A percentile compares a stretch with the other conserved stretches of the same genome.
These are phyloP conservation scores for Neosilurus hyrtlii DNA, from an alignment of 2,797 vertebrate species.

Conservation along the genomic window DNA sequence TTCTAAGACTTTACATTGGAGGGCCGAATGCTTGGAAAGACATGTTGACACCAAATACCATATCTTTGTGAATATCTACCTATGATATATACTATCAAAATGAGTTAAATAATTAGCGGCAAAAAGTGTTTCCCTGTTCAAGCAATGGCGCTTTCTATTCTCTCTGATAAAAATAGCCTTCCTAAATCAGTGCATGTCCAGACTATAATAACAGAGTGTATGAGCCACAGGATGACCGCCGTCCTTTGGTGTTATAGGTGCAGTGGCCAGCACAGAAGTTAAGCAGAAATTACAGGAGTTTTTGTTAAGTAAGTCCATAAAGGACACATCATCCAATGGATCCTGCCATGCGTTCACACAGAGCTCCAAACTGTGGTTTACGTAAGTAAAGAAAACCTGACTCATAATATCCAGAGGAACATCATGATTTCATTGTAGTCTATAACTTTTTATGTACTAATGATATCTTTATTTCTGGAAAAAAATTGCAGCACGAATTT, in stretches of 20 bases:
- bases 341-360: constrained; percentile 84
- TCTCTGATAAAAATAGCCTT: not conserved
- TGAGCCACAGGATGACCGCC: not conserved
- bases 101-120: not conserved
- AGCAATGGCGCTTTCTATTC: not conserved
- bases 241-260: constrained; percentile 78
- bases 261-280: constrained; percentile 95
- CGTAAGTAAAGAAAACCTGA: constrained; percentile 73
- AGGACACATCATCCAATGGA: constrained; percentile 84
- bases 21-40: not conserved
- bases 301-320: constrained; percentile 95
- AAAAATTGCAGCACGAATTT: not conserved
- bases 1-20: not conserved
- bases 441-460: not conserved
- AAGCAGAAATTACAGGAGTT: constrained; percentile 99
- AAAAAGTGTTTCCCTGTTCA: not conserved
- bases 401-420: not conserved
- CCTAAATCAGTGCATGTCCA: not conserved
- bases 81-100: not conserved
- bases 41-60: not conserved
- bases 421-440: not conserved
- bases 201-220: not conserved
- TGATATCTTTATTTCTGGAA: not conserved
- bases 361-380: constrained; percentile 95
- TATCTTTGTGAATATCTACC: too few relatives aligned